A percentile compares a stretch with the other conserved stretches of the same genome.
Conservation (phyloP, 1,140 invertebrate species). For the Pantala flavescens region DNA sequence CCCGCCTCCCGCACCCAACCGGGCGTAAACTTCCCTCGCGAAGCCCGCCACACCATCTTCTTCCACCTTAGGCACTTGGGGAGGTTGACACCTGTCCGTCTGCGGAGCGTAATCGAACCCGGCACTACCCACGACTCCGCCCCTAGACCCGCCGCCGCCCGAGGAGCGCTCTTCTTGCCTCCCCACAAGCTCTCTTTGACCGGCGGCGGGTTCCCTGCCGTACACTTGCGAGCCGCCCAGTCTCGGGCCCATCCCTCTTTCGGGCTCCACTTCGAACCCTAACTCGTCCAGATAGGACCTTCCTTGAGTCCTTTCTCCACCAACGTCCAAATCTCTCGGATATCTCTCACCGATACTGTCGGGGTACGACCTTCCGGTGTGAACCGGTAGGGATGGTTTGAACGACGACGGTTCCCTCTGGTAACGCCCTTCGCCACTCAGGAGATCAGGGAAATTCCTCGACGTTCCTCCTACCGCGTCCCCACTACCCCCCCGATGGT, state of each 20-base stretch:
- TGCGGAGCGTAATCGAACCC: background rate
- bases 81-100: background rate
- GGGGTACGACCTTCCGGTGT: background rate
- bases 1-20: background rate
- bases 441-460: constrained; percentile 1
- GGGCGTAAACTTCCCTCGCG: background rate
- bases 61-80: background rate
- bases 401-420: background rate
- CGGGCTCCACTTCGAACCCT: background rate
- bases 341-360: background rate
- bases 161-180: background rate
- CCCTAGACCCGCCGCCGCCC: background rate
- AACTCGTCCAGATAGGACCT: background rate
- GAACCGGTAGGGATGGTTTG: background rate
- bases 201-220: background rate
- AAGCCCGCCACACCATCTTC: background rate
- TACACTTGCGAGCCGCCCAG: background rate
- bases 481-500: background rate
- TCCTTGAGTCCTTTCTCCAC: background rate
- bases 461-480: background rate
- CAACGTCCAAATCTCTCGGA: background rate
- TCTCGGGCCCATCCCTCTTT: background rate
- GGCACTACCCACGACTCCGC: background rate
- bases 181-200: background rate
- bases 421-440: background rate